Evolutionary conservation across 2,888 invertebrate species (phyloP).

Genomic region (Charanyca ferruginea): DNA sequence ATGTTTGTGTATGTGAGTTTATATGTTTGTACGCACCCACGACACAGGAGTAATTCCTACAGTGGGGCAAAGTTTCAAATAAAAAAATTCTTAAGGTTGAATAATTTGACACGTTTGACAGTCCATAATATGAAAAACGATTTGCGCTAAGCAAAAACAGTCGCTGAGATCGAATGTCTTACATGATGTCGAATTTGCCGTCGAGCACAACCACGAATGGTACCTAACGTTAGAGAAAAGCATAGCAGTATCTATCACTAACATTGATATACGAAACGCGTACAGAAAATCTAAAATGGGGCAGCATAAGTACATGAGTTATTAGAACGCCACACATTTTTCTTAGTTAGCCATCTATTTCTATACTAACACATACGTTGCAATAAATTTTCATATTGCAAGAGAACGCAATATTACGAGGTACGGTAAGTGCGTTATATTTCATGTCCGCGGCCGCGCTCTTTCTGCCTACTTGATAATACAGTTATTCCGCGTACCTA

Average conservation of each 20-base stretch:
- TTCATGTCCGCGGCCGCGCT: slow-evolving; percentile 83
- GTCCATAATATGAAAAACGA: no score
- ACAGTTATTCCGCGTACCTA: slow-evolving; percentile 78
- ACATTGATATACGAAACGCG: slow-evolving; percentile 55
- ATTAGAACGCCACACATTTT: slow-evolving; percentile 76
- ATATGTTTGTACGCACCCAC: no score
- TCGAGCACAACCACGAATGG: no score
- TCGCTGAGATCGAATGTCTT: no score
- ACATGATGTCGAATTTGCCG: no score
- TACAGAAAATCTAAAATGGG: slow-evolving; percentile 57
- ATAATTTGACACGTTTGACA: no score
- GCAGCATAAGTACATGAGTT: slow-evolving; percentile 62
- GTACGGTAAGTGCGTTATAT: slow-evolving; percentile 87
- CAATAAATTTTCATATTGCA: slow-evolving; percentile 90
- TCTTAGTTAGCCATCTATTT: slow-evolving; percentile 81
- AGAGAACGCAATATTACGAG: slow-evolving; percentile 88
- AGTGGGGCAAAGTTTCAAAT: no score
- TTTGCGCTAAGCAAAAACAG: no score
- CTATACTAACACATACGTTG: slow-evolving; percentile 80
- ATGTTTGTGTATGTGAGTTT: no score
- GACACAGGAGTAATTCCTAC: no score
- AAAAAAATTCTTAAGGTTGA: no score
- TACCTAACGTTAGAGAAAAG: no score
- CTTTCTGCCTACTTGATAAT: slow-evolving; percentile 81
- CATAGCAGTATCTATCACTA: neutral